A percentile compares a stretch with the other conserved stretches of the same genome.
phyloP scores from a whole-genome alignment of 1,140 invertebrate genomes.

The Listronotus oregonensis region DNA sequence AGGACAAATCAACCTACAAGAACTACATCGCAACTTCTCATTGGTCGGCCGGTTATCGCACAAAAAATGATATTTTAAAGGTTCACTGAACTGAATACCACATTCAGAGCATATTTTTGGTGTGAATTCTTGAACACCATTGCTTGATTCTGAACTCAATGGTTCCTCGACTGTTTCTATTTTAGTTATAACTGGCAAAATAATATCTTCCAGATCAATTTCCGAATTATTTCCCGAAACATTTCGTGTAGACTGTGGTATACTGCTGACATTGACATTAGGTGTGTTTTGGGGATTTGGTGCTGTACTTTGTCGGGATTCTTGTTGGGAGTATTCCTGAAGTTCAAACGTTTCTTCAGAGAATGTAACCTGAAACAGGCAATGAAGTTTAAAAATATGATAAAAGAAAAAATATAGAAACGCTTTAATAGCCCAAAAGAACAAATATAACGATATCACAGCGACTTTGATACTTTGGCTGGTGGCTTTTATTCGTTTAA shows the following conservation, averaged over 20 bases:
- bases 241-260: constrained; percentile 3
- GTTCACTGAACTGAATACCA: constrained; percentile 11
- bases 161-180: constrained; percentile 41
- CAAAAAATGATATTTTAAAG: constrained; percentile 41
- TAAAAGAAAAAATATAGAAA: too few species aligned
- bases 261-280: too few species aligned
- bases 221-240: neutral
- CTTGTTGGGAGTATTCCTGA: too few species aligned
- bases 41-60: constrained; percentile 38
- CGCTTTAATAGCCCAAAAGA: too few species aligned
- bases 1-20: constrained; percentile 58
- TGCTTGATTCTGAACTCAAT: neutral
- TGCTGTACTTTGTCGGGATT: too few species aligned
- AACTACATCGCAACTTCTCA: constrained; percentile 37
- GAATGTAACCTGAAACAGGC: too few species aligned
- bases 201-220: constrained; percentile 27
- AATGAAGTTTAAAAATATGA: too few species aligned
- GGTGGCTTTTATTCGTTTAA: too few species aligned
- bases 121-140: neutral
- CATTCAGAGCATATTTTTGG: constrained; percentile 43
- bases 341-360: too few species aligned
- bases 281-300: too few species aligned
- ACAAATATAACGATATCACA: too few species aligned
- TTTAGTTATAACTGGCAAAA: constrained; percentile 47
- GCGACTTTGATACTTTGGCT: too few species aligned